Evolutionary conservation across 2,113 vertebrate genomes (phyloP), one percentile per base, ranked within the genome.

Genomic region (Amphilophus citrinellus): DNA sequence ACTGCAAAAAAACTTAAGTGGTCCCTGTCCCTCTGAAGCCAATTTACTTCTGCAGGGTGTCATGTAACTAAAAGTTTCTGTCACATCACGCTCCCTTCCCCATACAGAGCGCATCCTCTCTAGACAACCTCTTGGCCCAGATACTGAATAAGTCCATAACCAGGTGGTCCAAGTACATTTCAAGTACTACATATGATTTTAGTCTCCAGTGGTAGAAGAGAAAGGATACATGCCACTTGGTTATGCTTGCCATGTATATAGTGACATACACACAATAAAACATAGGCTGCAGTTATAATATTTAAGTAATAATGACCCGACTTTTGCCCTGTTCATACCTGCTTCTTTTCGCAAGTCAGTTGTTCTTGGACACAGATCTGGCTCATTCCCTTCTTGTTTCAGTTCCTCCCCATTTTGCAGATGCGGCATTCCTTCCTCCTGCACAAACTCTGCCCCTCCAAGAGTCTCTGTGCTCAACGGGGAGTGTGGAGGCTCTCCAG

Each of bases 81-180:
- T 88, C 80, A 82, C 77, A 80, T 80, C 91, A 88, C 89, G 88
- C 93, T 80, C 61, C 58, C 84, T 65, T 83, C 78, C 79, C 83
- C 77, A 80, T 91, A 93, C 90, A 82, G 76, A 88, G 83, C 89
- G 81, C 80, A 84, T 83, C 76, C 87, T 89, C 85, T 92, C 80
- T 86, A 84, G 84, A 90, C 87, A 93, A 93, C 78, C 59, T 88
- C 88, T 79, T 89, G 80, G 65, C 91, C 89, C 89, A 91, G 87
- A 92, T 91, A 81, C 79, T 47, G 89, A 94, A 88, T 80, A 88
- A 82, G 73, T 88, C 88, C 89, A 77, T 63, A 58, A 93, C 86
- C 88, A 92, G 85, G 80, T 88, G 88, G 78, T 91, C 87, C 88
- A 92, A 91, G 84, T 87, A 68, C 81, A 93, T 87, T 93, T 93